phyloP scores from a whole-genome alignment of 2,888 invertebrate species.

The Agrochola circellaris region DNA sequence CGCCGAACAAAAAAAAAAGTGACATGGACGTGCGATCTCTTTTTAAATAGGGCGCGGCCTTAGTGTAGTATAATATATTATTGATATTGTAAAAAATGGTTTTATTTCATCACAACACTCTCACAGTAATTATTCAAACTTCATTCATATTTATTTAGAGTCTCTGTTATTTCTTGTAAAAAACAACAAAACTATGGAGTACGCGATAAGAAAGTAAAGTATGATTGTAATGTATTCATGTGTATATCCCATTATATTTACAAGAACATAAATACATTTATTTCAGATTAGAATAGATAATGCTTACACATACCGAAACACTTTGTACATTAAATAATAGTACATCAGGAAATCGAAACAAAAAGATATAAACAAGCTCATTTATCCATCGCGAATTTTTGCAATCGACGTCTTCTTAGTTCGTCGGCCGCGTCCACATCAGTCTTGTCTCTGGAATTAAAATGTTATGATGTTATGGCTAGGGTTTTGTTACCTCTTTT shows the following conservation, averaged over 20 bases:
- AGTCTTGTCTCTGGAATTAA: slow-evolving; percentile 82
- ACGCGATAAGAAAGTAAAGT: slow-evolving; percentile 66
- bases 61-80: slow-evolving; percentile 71
- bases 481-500: not conserved
- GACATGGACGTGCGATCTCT: no score
- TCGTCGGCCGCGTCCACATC: slow-evolving; percentile 91
- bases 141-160: slow-evolving; percentile 49
- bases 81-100: slow-evolving; percentile 59
- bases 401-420: slow-evolving; percentile 94
- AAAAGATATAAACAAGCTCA: slow-evolving; percentile 80
- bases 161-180: slow-evolving; percentile 47
- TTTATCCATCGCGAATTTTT: slow-evolving; percentile 92
- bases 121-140: slow-evolving; percentile 54
- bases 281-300: slow-evolving; percentile 87
- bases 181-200: slow-evolving; percentile 51
- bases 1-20: no score
- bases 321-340: slow-evolving; percentile 89
- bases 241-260: slow-evolving; percentile 89
- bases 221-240: slow-evolving; percentile 87
- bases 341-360: slow-evolving; percentile 82
- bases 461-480: not conserved
- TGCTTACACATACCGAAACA: slow-evolving; percentile 87
- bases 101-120: slow-evolving; percentile 63
- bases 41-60: no score
- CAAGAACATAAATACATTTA: slow-evolving; percentile 90